phyloP scores from a whole-genome alignment of 2,888 invertebrate species.

The Scaptomyza polygonia region DNA sequence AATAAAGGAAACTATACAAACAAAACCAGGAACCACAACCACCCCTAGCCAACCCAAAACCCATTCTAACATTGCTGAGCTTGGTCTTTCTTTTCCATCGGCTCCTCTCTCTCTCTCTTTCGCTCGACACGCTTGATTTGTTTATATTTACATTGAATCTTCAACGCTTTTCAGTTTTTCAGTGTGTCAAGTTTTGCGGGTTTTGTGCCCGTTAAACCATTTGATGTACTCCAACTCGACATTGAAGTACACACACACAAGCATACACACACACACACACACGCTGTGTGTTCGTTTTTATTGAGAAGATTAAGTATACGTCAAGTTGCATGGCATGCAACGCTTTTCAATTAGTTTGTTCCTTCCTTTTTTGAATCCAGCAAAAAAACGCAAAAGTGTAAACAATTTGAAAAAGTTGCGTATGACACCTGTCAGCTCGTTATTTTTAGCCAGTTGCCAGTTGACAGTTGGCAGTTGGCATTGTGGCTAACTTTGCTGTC shows the following conservation, averaged over 20 bases:
- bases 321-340: constrained; percentile 65
- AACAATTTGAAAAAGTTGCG: constrained; percentile 40
- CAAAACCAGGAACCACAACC: not conserved
- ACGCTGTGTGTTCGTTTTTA: no score
- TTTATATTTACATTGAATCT: constrained; percentile 77
- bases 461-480: constrained; percentile 16
- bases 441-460: constrained; percentile 30
- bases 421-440: constrained; percentile 54
- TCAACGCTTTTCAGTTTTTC: constrained; percentile 45
- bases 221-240: constrained; percentile 63
- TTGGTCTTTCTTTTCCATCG: not conserved
- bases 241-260: constrained; percentile 38
- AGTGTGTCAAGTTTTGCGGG: constrained; percentile 68
- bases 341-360: constrained; percentile 68
- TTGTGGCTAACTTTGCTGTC: constrained; percentile 41
- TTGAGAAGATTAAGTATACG: constrained; percentile 75
- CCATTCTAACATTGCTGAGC: constrained; percentile 10
- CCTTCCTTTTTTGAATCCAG: not conserved
- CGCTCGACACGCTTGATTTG: constrained; percentile 55
- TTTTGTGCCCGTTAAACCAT: constrained; percentile 65
- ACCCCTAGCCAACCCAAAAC: no score
- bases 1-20: not conserved
- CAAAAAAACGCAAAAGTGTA: not conserved
- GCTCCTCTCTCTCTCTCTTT: not conserved
- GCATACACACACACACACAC: constrained; percentile 9